A percentile compares a stretch with the other conserved stretches of the same genome.
These are phyloP conservation scores for Megaceryle maxima DNA, from an alignment of 2,113 vertebrate genomes.

Conservation along the genomic window DNA sequence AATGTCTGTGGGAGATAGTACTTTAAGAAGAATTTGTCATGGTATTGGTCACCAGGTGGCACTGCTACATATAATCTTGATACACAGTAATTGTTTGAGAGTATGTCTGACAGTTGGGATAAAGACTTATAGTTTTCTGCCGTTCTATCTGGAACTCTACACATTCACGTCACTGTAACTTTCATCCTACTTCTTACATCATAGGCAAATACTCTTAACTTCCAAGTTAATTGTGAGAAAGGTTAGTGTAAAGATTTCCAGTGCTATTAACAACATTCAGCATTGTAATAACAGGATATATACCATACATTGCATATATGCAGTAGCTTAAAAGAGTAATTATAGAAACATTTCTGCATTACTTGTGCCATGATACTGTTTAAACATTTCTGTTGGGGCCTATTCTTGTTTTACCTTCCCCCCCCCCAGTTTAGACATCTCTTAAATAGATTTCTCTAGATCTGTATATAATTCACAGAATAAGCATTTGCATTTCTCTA, in stretches of 20 bases:
- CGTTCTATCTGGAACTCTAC: neutral
- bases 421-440: neutral
- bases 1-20: neutral
- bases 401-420: neutral
- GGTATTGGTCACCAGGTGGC: conserved; percentile 37
- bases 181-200: neutral
- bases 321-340: neutral
- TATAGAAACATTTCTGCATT: neutral
- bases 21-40: neutral
- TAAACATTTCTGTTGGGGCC: neutral
- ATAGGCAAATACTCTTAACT: neutral
- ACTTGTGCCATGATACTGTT: too few species aligned
- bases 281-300: neutral
- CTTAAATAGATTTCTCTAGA: neutral
- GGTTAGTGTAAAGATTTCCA: neutral
- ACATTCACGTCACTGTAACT: fast-evolving
- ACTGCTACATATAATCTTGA: neutral
- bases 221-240: neutral
- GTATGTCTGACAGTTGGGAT: fast-evolving
- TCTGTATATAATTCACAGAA: neutral
- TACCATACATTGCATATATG: neutral
- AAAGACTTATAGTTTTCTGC: neutral
- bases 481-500: neutral
- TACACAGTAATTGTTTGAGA: neutral
- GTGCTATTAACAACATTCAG: neutral